Base-by-base conservation (phyloP, 2,888 invertebrate genomes). In the Polydesmus complanatus region DNA sequence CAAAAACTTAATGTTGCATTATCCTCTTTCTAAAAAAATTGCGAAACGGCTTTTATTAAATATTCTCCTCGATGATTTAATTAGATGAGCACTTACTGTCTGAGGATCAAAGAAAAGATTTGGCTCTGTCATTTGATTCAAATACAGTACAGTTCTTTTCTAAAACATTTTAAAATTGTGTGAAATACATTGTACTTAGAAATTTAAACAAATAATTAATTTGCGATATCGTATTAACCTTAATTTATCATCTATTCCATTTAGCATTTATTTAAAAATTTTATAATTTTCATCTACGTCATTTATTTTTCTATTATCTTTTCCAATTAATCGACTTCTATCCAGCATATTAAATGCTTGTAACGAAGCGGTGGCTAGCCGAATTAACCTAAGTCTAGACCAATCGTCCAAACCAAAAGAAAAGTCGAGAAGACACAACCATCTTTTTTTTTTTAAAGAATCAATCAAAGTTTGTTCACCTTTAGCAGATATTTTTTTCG, bases 341-440 rank as follows among this genome's bases (percentile, higher is more conserved):
- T 95, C 95, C 56, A 92, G 80, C 70, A 95, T 77, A n/a, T n/a
- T n/a, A 63, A 93, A 74, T 70, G 81, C 88, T 79, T 95, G 94
- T 27, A 94, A 79, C 1, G 91, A 91, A 0, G 91, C 91, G 0
- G 92, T 90, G 1, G 88, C 88, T 60, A 95, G 83, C 67, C 86
- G 84, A 26, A n/a, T n/a, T n/a, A n/a, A n/a, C n/a, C n/a, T n/a
- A n/a, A n/a, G n/a, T n/a, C n/a, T n/a, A n/a, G n/a, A n/a, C n/a
- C n/a, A n/a, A n/a, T n/a, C n/a, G n/a, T n/a, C n/a, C n/a, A n/a
- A n/a, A n/a, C n/a, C n/a, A n/a, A n/a, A n/a, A n/a, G n/a, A n/a
- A n/a, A n/a, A n/a, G n/a, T n/a, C n/a, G n/a, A n/a, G n/a, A n/a
- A n/a, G n/a, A n/a, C n/a, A n/a, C n/a, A n/a, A n/a, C n/a, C n/a